A percentile compares a stretch with the other conserved stretches of the same genome.
phyloP scores from a whole-genome alignment of 2,797 vertebrate genomes.

The Champsocephalus gunnari region DNA sequence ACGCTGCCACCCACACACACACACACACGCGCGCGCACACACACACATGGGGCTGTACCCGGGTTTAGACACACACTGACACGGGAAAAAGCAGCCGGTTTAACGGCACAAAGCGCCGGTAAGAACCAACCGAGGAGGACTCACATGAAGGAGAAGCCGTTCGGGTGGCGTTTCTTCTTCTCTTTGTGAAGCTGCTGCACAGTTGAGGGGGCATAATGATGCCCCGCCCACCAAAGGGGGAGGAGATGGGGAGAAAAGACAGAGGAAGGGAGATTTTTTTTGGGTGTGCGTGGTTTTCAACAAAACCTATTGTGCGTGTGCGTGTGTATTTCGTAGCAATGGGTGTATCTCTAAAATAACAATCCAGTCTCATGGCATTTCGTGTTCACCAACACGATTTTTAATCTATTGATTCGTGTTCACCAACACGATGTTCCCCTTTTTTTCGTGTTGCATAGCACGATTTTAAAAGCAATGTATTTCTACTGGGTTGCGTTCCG shows the following conservation, averaged over 20 bases:
- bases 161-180: slow-evolving; percentile 23
- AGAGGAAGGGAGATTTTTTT: neutral
- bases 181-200: slow-evolving; percentile 49
- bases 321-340: too few relatives aligned
- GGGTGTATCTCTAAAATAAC: too few relatives aligned
- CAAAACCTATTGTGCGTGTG: too few relatives aligned
- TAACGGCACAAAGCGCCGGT: neutral
- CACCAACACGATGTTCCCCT: too few relatives aligned
- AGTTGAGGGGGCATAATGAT: slow-evolving; percentile 27
- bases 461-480: too few relatives aligned
- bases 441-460: too few relatives aligned
- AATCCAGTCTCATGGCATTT: too few relatives aligned
- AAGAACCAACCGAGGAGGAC: slow-evolving; percentile 14
- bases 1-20: neutral
- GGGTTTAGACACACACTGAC: neutral
- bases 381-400: too few relatives aligned
- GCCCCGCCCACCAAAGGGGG: slow-evolving; percentile 39
- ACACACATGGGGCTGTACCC: neutral
- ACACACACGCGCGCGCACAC: neutral
- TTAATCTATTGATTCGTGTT: too few relatives aligned
- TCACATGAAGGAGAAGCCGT: slow-evolving; percentile 35
- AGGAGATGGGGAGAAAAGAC: neutral
- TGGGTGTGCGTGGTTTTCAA: too few relatives aligned
- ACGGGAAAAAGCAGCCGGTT: neutral
- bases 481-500: too few relatives aligned